Evolutionary conservation across 2,888 invertebrate species (phyloP), one percentile per base, ranked within the genome.

Genomic region (Pterostichus niger): DNA sequence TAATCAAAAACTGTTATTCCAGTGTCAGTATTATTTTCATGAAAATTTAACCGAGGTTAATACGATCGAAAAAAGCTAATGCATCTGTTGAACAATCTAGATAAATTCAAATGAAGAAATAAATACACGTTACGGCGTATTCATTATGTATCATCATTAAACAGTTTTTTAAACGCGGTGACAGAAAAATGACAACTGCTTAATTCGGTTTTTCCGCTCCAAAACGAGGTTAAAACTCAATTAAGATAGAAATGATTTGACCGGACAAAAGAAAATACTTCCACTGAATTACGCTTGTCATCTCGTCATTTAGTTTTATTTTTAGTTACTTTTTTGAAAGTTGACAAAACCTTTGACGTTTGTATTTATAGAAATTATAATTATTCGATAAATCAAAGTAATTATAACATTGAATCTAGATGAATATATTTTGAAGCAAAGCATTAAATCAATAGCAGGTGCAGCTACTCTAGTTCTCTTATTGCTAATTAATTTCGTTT

Each of bases 141-240:
- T 59, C 59, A 33, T 64, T 64, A 64, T 64, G 10, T 11, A 35
- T 64, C 35, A 64, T 49, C 49, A 49, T 10, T n/a, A 49, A n/a
- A 24, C 49, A 49, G 49, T 49, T 49, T 40, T 40, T 40, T 6
- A 3, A 6, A 13, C 9, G 7, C n/a, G 35, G 13, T 64, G 64
- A 64, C 64, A 64, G 33, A 64, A 64, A 64, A 10, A 35, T 64
- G 64, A 64, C 64, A 35, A 35, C 13, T 40, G 33, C 13, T 64
- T 64, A 64, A 64, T 64, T 64, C n/a, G 13, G 49, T 11, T 13
- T 24, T 64, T 64, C 35, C 24, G 64, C 13, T 49, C 2, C 56
- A 33, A 64, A 64, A 33, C 33, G 33, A 64, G 64, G 64, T 64
- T 64, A 64, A 64, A 64, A 64, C 64, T 35, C 64, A 52, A 75